phyloP scores from a whole-genome alignment of 64 coral and sea anemone species.

The Dendrophyllia cribrosa region DNA sequence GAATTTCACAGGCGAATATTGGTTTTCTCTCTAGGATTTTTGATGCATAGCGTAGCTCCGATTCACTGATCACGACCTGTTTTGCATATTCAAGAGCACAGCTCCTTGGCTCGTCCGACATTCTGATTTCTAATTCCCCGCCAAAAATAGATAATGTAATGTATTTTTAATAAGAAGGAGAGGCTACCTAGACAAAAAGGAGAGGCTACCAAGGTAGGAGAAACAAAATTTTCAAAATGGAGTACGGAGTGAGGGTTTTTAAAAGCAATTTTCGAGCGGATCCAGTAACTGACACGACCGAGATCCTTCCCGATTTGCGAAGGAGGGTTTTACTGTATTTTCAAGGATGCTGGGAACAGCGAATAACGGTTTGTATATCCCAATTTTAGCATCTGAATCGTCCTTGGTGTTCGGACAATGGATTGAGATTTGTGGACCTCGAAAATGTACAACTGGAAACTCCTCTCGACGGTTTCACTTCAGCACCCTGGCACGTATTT shows the following conservation, averaged over 20 bases:
- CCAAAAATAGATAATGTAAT: slow-evolving; percentile 22
- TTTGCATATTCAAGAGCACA: slow-evolving; percentile 40
- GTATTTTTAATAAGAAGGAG: background rate
- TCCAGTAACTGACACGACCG: too few relatives aligned
- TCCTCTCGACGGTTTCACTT: too few relatives aligned
- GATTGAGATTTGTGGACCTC: too few relatives aligned
- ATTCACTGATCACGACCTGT: slow-evolving; percentile 34
- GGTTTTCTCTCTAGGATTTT: slow-evolving; percentile 25
- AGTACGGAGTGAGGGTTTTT: slow-evolving; percentile 15
- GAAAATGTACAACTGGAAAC: too few relatives aligned
- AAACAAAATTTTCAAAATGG: slow-evolving; percentile 21
- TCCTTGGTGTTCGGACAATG: too few relatives aligned
- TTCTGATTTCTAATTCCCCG: background rate
- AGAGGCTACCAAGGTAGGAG: background rate
- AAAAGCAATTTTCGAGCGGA: too few relatives aligned
- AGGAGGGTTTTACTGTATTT: too few relatives aligned
- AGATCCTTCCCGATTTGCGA: too few relatives aligned
- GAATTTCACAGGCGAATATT: slow-evolving; percentile 54
- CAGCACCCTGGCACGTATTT: too few relatives aligned
- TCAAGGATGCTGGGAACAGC: too few relatives aligned
- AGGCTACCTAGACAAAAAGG: background rate
- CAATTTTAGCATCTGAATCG: too few relatives aligned
- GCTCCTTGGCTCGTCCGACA: slow-evolving; percentile 41
- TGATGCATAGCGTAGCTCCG: slow-evolving; percentile 39
- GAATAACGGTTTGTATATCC: too few relatives aligned